These are phyloP conservation scores for Chalcis sispes DNA, from an alignment of 2,888 invertebrate genomes.

Conservation along the genomic window DNA sequence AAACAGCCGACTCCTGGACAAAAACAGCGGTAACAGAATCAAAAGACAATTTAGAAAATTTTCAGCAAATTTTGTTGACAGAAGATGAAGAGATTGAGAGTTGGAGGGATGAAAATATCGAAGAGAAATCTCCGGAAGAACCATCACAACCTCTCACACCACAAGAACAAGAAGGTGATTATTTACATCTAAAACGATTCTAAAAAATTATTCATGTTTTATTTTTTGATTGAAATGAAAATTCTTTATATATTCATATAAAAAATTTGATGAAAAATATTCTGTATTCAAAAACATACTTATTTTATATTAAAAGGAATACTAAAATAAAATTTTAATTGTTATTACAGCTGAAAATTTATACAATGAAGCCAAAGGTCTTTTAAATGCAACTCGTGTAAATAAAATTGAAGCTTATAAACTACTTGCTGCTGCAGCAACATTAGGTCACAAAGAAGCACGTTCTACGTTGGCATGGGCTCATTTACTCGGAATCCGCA, in stretches of 20 bases:
- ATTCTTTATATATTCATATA: background rate
- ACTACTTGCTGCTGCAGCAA: slow-evolving; percentile 87
- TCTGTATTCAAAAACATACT: background rate
- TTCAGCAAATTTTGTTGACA: slow-evolving; percentile 48
- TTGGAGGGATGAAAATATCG: slow-evolving; percentile 61
- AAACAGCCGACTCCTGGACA: slow-evolving; percentile 61
- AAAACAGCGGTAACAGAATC: slow-evolving; percentile 62
- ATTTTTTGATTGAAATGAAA: too few species aligned
- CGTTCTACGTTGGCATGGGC: slow-evolving; percentile 93
- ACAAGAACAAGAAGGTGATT: slow-evolving; percentile 82
- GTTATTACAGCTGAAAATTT: slow-evolving; percentile 82
- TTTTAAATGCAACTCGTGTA: slow-evolving; percentile 84
- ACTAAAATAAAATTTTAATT: slow-evolving; percentile 2
- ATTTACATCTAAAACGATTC: too few species aligned
- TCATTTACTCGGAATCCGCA: slow-evolving; percentile 88
- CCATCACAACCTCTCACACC: slow-evolving; percentile 79
- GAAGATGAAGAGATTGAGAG: slow-evolving; percentile 57
- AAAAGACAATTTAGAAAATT: slow-evolving; percentile 60
- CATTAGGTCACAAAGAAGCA: slow-evolving; percentile 88
- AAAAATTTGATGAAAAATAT: background rate
- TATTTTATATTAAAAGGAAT: slow-evolving; percentile 1
- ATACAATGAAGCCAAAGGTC: slow-evolving; percentile 83
- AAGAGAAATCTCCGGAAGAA: slow-evolving; percentile 76
- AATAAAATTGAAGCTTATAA: slow-evolving; percentile 86
- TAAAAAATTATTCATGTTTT: background rate